These are phyloP conservation scores for Drosophila bocqueti DNA, from an alignment of 1,140 invertebrate species.

Conservation along the genomic window DNA sequence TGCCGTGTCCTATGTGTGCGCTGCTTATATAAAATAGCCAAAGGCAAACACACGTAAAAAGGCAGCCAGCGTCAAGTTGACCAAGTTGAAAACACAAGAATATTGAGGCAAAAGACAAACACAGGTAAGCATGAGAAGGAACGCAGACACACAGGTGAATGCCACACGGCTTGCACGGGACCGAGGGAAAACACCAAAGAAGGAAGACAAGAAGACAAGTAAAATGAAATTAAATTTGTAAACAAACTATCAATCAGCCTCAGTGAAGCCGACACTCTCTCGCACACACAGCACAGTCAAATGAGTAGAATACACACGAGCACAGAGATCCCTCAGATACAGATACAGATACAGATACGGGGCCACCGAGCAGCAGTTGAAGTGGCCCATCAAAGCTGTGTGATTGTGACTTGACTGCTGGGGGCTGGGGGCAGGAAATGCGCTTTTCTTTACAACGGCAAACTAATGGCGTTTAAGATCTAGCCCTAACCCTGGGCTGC, in stretches of 20 bases:
- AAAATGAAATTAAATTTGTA: conserved; percentile 74
- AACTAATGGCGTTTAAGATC: conserved; percentile 53
- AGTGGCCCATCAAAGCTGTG: conserved; percentile 53
- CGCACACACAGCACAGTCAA: conserved; percentile 27
- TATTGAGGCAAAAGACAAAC: conserved; percentile 40
- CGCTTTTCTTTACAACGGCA: conserved; percentile 57
- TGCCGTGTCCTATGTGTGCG: background rate
- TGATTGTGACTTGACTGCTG: conserved; percentile 39
- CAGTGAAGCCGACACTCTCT: conserved; percentile 45
- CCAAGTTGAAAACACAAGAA: conserved; percentile 19
- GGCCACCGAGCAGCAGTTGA: conserved; percentile 32
- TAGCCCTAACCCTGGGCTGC: conserved; percentile 20
- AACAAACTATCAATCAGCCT: conserved; percentile 78
- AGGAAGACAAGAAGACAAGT: conserved; percentile 41
- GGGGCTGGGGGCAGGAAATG: conserved; percentile 66
- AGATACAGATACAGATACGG: conserved; percentile 34
- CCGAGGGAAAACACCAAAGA: conserved; percentile 12
- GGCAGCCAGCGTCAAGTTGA: conserved; percentile 37
- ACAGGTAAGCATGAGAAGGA: conserved; percentile 7
- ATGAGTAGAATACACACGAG: conserved; percentile 42
- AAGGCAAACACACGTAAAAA: conserved; percentile 51
- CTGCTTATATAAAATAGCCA: conserved; percentile 36
- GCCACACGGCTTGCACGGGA: conserved; percentile 29
- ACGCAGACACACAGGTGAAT: conserved; percentile 43
- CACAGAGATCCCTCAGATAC: conserved; percentile 38